Base-by-base conservation (phyloP, 1,140 invertebrate genomes). In the Bathynomus jamesi region DNA sequence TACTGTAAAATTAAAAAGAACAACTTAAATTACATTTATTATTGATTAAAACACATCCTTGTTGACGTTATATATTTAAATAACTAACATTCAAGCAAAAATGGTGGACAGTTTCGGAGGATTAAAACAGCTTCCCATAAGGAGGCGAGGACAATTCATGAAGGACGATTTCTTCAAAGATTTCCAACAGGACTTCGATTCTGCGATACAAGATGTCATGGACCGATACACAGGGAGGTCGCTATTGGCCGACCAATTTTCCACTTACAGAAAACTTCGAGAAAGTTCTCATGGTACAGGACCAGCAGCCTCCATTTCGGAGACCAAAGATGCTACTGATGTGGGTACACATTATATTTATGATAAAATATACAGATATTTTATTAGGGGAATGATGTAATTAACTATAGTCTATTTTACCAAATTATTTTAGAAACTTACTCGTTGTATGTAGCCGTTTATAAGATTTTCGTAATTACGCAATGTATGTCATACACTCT, bases 81-180 rank as follows among this genome's bases (percentile, higher is more conserved):
- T n/a, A n/a, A n/a, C n/a, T n/a, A n/a, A n/a, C n/a, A n/a, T n/a
- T n/a, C n/a, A n/a, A n/a, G n/a, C n/a, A n/a, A n/a, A n/a, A n/a
- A n/a, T n/a, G n/a, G n/a, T n/a, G n/a, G n/a, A n/a, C n/a, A n/a
- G n/a, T n/a, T n/a, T n/a, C n/a, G n/a, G n/a, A n/a, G n/a, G n/a
- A n/a, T n/a, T n/a, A n/a, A n/a, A n/a, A n/a, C 40, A 53, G 27
- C 53, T 69, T 21, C 67, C 67, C 53, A 69, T 69, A 25, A 69
- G 53, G 2, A 32, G 67, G 2, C 67, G 67, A 13, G 67, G 67
- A 17, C 32, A 69, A 10, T 69, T 69, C 25, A 61, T 69, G 24
- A 61, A 69, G 13, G 67, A 69, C 53, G 67, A 69, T 40, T 69
- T 69, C 53, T 69, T 69, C 53, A 61, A 28, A 17, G 67, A 69